phyloP scores from a whole-genome alignment of 2,888 invertebrate genomes.

The Drosophila quasianomalipes region DNA sequence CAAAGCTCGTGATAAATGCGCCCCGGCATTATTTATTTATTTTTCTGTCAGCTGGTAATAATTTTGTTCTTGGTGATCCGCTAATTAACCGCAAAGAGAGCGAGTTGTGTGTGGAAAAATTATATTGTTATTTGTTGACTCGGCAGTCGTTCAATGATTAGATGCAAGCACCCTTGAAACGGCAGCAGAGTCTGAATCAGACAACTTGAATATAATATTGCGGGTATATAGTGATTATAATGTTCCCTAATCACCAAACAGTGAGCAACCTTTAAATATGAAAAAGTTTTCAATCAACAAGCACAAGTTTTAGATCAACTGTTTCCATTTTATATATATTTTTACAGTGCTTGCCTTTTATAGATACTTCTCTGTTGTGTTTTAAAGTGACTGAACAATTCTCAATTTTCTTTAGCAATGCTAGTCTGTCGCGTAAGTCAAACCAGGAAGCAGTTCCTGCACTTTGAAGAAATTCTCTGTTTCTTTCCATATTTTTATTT shows the following conservation, averaged over 20 bases:
- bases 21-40: neutral
- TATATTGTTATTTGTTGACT: neutral
- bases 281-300: neutral
- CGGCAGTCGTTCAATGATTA: too few species aligned
- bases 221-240: neutral
- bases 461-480: neutral
- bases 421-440: neutral
- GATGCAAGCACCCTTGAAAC: too few species aligned
- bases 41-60: neutral
- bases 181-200: neutral
- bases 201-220: neutral
- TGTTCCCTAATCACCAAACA: neutral
- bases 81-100: constrained; percentile 4
- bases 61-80: neutral
- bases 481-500: neutral
- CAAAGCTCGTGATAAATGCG: constrained; percentile 8
- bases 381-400: neutral
- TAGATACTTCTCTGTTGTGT: neutral
- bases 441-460: neutral
- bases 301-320: neutral
- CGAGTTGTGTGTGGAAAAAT: neutral
- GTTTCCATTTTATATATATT: neutral
- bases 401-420: neutral
- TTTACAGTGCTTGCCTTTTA: neutral
- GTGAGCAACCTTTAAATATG: neutral